phyloP scores from a whole-genome alignment of 2,797 vertebrate genomes.

The Mormyrops attenuatus region DNA sequence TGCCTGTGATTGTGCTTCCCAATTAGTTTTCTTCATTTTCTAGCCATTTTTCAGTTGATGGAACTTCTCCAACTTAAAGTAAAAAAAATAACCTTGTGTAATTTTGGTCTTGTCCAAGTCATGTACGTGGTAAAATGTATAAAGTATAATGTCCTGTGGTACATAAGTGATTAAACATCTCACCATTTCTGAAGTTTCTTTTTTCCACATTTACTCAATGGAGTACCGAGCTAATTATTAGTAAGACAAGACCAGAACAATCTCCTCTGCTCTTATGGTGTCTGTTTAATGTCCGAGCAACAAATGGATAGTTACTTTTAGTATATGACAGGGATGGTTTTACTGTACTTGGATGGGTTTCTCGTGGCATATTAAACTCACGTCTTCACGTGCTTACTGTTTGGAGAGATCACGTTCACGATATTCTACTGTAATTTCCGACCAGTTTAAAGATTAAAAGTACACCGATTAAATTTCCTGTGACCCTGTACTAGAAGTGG shows the following conservation, averaged over 20 bases:
- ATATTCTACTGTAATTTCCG: neutral
- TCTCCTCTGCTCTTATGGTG: neutral
- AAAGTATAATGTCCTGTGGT: neutral
- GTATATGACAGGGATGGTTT: neutral
- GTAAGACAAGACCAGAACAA: neutral
- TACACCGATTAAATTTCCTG: neutral
- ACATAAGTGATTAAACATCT: neutral
- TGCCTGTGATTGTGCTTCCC: slow-evolving; percentile 43
- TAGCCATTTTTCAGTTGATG: slow-evolving; percentile 36
- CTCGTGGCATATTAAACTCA: neutral
- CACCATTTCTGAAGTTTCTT: neutral
- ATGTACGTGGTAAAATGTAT: neutral
- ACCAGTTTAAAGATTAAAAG: neutral
- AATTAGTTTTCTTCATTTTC: slow-evolving; percentile 51
- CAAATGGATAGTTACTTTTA: neutral
- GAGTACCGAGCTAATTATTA: neutral
- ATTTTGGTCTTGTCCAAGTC: neutral
- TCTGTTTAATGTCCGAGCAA: neutral
- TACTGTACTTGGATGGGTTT: neutral
- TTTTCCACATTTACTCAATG: neutral
- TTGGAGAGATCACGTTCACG: neutral
- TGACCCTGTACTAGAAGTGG: neutral
- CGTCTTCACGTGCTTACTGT: neutral
- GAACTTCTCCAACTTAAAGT: slow-evolving; percentile 50
- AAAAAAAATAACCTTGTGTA: slow-evolving; percentile 60